phyloP scores from a whole-genome alignment of 1,140 invertebrate species.

The Colletes gigas region DNA sequence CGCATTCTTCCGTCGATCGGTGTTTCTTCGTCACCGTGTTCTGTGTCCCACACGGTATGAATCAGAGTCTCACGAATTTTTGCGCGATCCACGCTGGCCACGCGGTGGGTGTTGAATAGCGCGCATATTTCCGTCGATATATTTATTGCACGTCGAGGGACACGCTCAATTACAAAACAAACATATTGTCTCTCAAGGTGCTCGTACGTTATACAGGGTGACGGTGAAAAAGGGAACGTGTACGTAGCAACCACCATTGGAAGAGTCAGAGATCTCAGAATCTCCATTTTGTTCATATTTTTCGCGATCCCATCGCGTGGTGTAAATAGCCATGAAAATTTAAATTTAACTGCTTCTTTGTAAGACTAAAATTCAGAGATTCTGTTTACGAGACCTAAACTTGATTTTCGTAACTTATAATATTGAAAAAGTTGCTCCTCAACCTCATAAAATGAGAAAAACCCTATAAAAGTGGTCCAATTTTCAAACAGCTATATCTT shows the following conservation, averaged over 20 bases:
- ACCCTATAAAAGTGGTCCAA: too few relatives aligned
- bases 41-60: constrained; percentile 23
- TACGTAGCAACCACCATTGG: background rate
- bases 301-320: too few relatives aligned
- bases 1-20: constrained; percentile 6
- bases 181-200: constrained; percentile 30
- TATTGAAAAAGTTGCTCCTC: too few relatives aligned
- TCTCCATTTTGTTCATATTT: too few relatives aligned
- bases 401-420: too few relatives aligned
- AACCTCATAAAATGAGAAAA: too few relatives aligned
- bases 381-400: too few relatives aligned
- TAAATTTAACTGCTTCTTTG: too few relatives aligned
- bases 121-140: constrained; percentile 44
- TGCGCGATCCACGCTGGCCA: constrained; percentile 3
- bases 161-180: constrained; percentile 51
- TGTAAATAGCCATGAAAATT: too few relatives aligned
- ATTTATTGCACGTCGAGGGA: constrained; percentile 42
- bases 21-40: constrained; percentile 3
- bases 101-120: constrained; percentile 27
- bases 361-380: too few relatives aligned
- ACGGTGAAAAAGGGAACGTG: background rate
- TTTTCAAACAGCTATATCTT: too few relatives aligned
- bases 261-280: too few relatives aligned
- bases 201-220: background rate
- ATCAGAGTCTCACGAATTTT: constrained; percentile 31